phyloP scores from a whole-genome alignment of 1,140 invertebrate genomes.

The Hypsibius dujardini region DNA sequence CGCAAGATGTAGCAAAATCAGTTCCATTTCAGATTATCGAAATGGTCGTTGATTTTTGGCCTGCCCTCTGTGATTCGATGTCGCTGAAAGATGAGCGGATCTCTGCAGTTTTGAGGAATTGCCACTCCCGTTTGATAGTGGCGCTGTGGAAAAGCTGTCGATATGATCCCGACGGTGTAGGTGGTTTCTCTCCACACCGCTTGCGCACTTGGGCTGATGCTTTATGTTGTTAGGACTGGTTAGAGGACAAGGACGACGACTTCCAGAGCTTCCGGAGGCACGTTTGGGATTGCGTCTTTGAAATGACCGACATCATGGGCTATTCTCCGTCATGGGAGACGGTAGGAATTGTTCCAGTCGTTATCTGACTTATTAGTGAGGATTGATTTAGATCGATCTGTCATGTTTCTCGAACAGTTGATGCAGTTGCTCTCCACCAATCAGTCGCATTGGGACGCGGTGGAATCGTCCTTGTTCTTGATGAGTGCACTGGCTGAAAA shows the following conservation, averaged over 20 bases:
- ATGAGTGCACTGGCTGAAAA: not conserved
- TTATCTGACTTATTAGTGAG: not conserved
- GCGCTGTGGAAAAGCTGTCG: constrained; percentile 13
- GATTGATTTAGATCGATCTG: not conserved
- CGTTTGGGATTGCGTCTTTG: not conserved
- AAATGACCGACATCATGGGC: not conserved
- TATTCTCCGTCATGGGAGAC: not conserved
- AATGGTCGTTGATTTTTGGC: constrained; percentile 1
- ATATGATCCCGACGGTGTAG: constrained; percentile 9
- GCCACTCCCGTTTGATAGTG: not conserved
- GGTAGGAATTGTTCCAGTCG: not conserved
- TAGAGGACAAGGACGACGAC: not conserved
- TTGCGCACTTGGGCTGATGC: not conserved
- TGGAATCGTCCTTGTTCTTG: constrained; percentile 1
- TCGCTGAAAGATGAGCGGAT: not conserved
- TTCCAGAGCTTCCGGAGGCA: not conserved
- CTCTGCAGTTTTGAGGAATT: not conserved
- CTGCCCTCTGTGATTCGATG: not conserved
- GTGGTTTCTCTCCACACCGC: not conserved
- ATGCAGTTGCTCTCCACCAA: not conserved
- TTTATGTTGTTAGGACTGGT: constrained; percentile 11
- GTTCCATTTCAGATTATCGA: not conserved
- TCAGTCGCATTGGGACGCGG: not conserved
- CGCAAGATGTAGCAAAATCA: too few species aligned
- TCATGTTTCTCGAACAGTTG: not conserved